Percentiles rank a stretch among this genome's conserved stretches.
Conservation (phyloP, 2,888 invertebrate genomes). For the Thymelicus acteon region DNA sequence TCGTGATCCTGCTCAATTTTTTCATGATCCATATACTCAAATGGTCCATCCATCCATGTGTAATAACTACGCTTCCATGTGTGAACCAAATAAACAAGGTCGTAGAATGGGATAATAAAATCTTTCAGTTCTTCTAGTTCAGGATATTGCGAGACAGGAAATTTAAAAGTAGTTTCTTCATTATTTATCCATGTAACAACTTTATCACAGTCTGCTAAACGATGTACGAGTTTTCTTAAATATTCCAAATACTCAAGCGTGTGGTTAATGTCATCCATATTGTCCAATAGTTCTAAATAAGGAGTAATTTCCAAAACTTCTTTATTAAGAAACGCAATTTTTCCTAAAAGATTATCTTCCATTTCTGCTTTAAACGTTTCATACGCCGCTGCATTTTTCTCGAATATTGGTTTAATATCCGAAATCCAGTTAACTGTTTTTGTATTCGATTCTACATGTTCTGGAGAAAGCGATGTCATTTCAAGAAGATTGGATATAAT, state of each 20-base stretch:
- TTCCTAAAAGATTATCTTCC: slow-evolving; percentile 90
- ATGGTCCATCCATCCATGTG: slow-evolving; percentile 97
- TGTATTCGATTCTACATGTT: slow-evolving; percentile 92
- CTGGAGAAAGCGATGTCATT: slow-evolving; percentile 88
- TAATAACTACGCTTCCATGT: slow-evolving; percentile 92
- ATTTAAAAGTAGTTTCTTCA: slow-evolving; percentile 94
- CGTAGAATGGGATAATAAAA: slow-evolving; percentile 88
- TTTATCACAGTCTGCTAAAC: slow-evolving; percentile 90
- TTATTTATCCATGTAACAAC: slow-evolving; percentile 94
- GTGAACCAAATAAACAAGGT: slow-evolving; percentile 86
- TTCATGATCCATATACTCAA: slow-evolving; percentile 92
- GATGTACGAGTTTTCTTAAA: slow-evolving; percentile 90
- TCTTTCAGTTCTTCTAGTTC: slow-evolving; percentile 91
- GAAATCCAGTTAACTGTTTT: slow-evolving; percentile 93
- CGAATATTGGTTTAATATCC: slow-evolving; percentile 92
- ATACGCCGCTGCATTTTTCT: slow-evolving; percentile 90
- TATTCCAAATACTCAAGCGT: slow-evolving; percentile 92
- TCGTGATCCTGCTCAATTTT: slow-evolving; percentile 92
- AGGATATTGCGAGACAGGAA: slow-evolving; percentile 90
- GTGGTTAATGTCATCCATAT: slow-evolving; percentile 92
- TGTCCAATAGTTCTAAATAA: slow-evolving; percentile 90
- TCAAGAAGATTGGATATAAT: slow-evolving; percentile 90
- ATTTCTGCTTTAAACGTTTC: slow-evolving; percentile 93
- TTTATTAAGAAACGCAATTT: slow-evolving; percentile 88
- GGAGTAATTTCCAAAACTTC: slow-evolving; percentile 90